These are phyloP conservation scores for Peromyscus polionotus DNA, from an alignment of 2,113 vertebrate species.

Conservation along the genomic window DNA sequence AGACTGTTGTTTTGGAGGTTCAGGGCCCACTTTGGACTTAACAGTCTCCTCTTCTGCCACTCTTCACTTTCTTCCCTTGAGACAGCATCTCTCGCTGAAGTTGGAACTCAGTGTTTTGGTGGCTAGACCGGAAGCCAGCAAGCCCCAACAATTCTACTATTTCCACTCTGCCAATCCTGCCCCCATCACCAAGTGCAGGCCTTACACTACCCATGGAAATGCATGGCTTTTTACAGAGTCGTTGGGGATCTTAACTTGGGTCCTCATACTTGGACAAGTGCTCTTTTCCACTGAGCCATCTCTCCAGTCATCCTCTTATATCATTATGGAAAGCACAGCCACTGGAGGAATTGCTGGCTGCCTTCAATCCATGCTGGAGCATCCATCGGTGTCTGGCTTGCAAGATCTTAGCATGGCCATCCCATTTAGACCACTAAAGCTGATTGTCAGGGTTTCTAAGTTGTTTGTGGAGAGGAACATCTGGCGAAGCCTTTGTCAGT, in stretches of 20 bases:
- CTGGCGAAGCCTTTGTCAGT: not conserved
- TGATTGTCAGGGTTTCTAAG: not conserved
- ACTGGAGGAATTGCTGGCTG: not conserved
- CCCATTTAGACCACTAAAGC: not conserved
- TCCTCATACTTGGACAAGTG: not conserved
- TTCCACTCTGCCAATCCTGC: too few relatives aligned
- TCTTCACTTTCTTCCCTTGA: not conserved
- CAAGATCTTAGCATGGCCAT: not conserved
- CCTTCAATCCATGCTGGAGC: not conserved
- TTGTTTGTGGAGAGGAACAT: not conserved
- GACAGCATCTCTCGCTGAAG: not conserved
- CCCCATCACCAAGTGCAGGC: not conserved
- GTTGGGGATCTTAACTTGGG: not conserved
- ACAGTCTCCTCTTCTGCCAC: not conserved
- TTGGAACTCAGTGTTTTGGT: not conserved
- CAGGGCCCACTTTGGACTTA: not conserved
- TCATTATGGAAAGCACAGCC: not conserved
- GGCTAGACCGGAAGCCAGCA: not conserved
- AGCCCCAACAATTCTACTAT: too few relatives aligned
- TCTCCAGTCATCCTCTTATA: not conserved
- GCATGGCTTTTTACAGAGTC: too few relatives aligned
- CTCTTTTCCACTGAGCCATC: not conserved
- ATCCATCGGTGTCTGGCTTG: not conserved
- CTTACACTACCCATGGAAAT: too few relatives aligned
- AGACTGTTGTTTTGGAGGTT: not conserved